phyloP scores from a whole-genome alignment of 2,113 vertebrate species.

The Andinoacara biseriatus region DNA sequence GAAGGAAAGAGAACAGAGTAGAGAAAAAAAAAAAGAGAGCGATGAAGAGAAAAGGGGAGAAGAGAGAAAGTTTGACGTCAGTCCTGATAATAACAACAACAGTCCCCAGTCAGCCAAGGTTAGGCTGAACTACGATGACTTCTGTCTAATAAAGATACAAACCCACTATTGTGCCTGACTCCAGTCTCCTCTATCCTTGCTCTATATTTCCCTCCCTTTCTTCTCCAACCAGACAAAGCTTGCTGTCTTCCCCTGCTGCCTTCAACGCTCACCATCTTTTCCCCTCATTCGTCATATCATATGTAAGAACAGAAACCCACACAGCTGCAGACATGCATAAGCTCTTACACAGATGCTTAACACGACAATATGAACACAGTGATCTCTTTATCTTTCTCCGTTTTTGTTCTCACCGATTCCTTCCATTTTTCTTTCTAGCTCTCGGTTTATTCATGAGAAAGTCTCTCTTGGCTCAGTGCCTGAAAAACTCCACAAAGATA shows the following conservation, averaged over 20 bases:
- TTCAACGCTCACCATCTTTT: slow-evolving; percentile 49
- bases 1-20: slow-evolving; percentile 24
- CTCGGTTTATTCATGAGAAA: slow-evolving; percentile 67
- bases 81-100: slow-evolving; percentile 78
- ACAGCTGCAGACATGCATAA: slow-evolving; percentile 49
- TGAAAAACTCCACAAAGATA: slow-evolving; percentile 66
- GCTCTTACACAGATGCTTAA: slow-evolving; percentile 46
- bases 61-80: slow-evolving; percentile 76
- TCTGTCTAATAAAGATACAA: slow-evolving; percentile 73
- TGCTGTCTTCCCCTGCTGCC: slow-evolving; percentile 42
- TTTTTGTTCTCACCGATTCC: slow-evolving; percentile 23
- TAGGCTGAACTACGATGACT: slow-evolving; percentile 60
- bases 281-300: slow-evolving; percentile 44
- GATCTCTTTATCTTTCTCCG: slow-evolving; percentile 39
- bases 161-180: slow-evolving; percentile 58
- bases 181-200: slow-evolving; percentile 15
- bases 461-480: slow-evolving; percentile 58
- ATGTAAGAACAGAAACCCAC: slow-evolving; percentile 47
- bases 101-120: slow-evolving; percentile 69
- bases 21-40: slow-evolving; percentile 24
- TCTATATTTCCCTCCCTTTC: slow-evolving; percentile 31
- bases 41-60: slow-evolving; percentile 40
- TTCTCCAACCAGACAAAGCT: slow-evolving; percentile 53
- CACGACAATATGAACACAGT: slow-evolving; percentile 48
- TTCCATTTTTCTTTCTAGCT: slow-evolving; percentile 15